phyloP scores from a whole-genome alignment of 1,140 invertebrate species.

The Aphelinus certus region DNA sequence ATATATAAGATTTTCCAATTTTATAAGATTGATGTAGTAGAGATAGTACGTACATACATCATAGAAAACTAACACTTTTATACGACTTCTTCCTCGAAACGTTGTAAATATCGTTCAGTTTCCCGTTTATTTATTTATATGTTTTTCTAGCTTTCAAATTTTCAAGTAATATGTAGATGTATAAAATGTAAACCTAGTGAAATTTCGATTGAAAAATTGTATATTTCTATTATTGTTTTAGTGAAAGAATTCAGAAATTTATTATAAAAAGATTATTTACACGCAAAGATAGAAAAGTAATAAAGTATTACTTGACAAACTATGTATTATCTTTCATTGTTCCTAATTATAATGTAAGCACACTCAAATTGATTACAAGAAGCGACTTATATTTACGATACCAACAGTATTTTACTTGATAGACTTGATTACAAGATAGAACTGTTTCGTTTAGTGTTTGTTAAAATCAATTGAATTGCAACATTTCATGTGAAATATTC shows the following conservation, averaged over 20 bases:
- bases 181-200: constrained; percentile 29
- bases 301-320: constrained; percentile 17
- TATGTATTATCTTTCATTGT: no score
- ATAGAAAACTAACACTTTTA: constrained; percentile 14
- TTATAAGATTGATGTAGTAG: constrained; percentile 17
- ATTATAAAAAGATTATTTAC: constrained; percentile 20
- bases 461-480: no score
- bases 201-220: constrained; percentile 23
- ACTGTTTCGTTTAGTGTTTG: no score
- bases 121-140: no score
- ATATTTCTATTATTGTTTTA: constrained; percentile 30
- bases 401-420: no score
- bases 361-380: no score
- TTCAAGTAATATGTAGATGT: constrained; percentile 18
- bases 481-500: no score
- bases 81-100: neutral
- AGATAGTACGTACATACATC: neutral
- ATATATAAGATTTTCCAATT: constrained; percentile 11
- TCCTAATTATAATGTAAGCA: no score
- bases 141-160: constrained; percentile 9
- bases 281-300: constrained; percentile 9
- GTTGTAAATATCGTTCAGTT: constrained; percentile 29
- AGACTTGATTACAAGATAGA: no score
- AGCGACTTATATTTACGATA: no score
- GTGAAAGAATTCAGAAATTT: constrained; percentile 26